phyloP scores from a whole-genome alignment of 2,113 vertebrate genomes.

The Panthera uncia region DNA sequence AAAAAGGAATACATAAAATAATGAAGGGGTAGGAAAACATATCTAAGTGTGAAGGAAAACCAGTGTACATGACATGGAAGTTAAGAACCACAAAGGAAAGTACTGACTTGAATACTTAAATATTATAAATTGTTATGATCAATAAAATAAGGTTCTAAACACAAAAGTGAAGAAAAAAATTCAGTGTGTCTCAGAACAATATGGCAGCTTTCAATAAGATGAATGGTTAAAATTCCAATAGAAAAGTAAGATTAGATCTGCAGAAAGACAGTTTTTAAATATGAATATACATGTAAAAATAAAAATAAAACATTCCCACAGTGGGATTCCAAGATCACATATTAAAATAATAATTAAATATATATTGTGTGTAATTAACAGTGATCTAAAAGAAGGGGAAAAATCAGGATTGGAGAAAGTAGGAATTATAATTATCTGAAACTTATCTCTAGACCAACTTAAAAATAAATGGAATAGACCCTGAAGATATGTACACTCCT shows the following conservation, averaged over 20 bases:
- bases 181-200: neutral
- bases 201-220: neutral
- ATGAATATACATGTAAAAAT: neutral
- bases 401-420: neutral
- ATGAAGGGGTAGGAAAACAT: neutral
- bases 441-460: neutral
- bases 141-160: slow-evolving; percentile 12
- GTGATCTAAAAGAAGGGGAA: neutral
- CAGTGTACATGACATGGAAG: neutral
- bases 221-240: neutral
- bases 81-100: neutral
- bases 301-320: neutral
- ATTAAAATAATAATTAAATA: neutral
- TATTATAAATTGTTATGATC: neutral
- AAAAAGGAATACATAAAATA: neutral
- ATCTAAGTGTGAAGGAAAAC: neutral
- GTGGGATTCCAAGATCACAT: neutral
- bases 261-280: neutral
- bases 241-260: neutral
- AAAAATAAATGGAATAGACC: neutral
- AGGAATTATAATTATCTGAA: neutral
- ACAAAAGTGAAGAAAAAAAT: neutral
- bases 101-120: neutral
- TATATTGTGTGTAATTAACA: neutral
- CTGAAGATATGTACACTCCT: neutral